phyloP scores from a whole-genome alignment of 2,888 invertebrate genomes.

The Zhuqinia jingwanae region DNA sequence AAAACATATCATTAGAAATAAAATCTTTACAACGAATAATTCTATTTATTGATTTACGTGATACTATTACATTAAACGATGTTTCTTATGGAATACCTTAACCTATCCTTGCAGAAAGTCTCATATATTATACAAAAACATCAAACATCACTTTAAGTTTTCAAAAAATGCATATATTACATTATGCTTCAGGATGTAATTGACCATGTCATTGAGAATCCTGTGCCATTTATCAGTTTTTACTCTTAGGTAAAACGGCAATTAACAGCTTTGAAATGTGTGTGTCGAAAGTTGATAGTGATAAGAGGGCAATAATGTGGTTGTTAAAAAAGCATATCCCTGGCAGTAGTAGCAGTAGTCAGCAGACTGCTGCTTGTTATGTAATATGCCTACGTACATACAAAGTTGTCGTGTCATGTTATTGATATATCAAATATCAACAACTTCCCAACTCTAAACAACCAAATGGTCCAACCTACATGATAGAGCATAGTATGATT shows the following conservation, averaged over 20 bases:
- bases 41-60: background rate
- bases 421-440: conserved; percentile 25
- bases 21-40: background rate
- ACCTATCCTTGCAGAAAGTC: too few relatives aligned
- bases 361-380: background rate
- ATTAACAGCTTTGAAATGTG: conserved; percentile 65
- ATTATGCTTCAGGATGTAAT: conserved; percentile 12
- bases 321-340: conserved; percentile 15
- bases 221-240: conserved; percentile 39
- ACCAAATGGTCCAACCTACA: conserved; percentile 1
- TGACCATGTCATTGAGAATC: conserved; percentile 49
- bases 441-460: background rate
- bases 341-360: conserved; percentile 10
- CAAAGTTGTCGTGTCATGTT: background rate
- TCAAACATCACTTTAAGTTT: conserved; percentile 24
- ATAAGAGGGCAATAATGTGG: conserved; percentile 36
- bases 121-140: conserved; percentile 23
- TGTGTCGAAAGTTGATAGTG: conserved; percentile 34
- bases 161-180: background rate
- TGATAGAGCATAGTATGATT: too few relatives aligned
- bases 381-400: background rate
- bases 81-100: too few relatives aligned
- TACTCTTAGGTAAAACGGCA: conserved; percentile 43
- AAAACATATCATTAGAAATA: conserved; percentile 18
- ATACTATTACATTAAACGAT: background rate